Conservation (phyloP, 1,140 invertebrate species). For the Cecropterus lyciades region DNA sequence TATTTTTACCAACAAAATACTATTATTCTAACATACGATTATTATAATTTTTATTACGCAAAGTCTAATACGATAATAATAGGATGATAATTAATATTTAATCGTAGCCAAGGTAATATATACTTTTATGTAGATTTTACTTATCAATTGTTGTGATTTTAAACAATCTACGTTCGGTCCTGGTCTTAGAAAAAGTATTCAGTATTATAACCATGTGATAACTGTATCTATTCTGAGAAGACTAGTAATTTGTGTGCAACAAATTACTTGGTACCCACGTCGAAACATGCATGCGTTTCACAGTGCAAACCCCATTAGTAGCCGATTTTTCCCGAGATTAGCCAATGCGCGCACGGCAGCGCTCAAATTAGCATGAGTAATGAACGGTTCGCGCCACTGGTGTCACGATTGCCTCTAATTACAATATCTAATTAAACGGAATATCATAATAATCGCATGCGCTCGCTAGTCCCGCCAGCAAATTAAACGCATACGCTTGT, state of each 20-base stretch:
- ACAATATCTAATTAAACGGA: constrained; percentile 72
- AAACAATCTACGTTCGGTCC: too few species aligned
- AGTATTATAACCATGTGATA: constrained; percentile 26
- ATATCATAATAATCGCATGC: constrained; percentile 63
- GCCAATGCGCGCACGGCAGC: constrained; percentile 52
- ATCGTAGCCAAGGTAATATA: too few species aligned
- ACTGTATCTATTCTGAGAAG: too few species aligned
- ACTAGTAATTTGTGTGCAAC: constrained; percentile 33
- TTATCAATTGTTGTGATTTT: too few species aligned
- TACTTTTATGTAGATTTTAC: too few species aligned
- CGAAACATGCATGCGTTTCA: constrained; percentile 34
- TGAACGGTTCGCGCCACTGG: constrained; percentile 60
- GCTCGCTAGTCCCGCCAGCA: constrained; percentile 33
- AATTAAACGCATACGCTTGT: constrained; percentile 46
- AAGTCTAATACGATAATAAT: too few species aligned
- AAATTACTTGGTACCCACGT: constrained; percentile 33
- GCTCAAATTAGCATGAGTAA: constrained; percentile 70
- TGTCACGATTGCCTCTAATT: constrained; percentile 72
- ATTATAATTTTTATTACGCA: too few species aligned
- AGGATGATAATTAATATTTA: too few species aligned
- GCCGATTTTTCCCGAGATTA: constrained; percentile 60
- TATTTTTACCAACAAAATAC: too few species aligned
- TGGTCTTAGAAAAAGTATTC: too few species aligned
- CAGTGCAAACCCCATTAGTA: constrained; percentile 47
- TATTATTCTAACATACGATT: too few species aligned